Conservation (phyloP, 2,113 vertebrate species). For the Otocyon megalotis region DNA sequence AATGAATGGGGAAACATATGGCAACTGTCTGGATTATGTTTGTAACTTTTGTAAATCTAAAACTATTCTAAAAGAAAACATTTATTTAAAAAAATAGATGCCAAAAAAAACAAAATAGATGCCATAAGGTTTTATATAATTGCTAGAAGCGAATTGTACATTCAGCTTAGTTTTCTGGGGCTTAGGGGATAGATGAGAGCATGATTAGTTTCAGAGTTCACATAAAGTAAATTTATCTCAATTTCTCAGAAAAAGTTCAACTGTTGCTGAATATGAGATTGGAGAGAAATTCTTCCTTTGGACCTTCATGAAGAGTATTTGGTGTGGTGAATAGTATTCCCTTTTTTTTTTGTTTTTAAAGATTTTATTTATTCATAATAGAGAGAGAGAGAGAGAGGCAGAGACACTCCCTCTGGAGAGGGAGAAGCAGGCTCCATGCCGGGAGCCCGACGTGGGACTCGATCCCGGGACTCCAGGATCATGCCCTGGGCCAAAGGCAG, state of each 20-base stretch:
- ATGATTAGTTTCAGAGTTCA: slow-evolving; percentile 34
- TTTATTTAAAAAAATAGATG: slow-evolving; percentile 52
- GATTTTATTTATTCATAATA: no score
- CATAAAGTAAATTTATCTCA: neutral
- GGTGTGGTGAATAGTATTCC: neutral
- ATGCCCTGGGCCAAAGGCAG: no score
- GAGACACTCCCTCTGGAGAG: no score
- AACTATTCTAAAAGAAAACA: slow-evolving; percentile 34
- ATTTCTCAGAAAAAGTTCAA: neutral
- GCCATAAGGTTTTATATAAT: slow-evolving; percentile 19
- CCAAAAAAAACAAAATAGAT: neutral
- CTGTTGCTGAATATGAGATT: neutral
- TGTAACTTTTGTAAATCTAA: slow-evolving; percentile 34
- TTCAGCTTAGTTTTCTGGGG: slow-evolving; percentile 7
- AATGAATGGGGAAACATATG: neutral
- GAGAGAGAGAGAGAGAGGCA: no score
- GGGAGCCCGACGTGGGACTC: no score
- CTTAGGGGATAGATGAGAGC: neutral
- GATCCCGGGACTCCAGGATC: no score
- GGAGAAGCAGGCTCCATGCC: no score
- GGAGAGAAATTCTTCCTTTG: slow-evolving; percentile 27
- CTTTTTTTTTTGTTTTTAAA: no score
- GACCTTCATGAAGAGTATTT: neutral
- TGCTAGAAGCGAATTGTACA: slow-evolving; percentile 41
- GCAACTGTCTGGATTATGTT: neutral